These are phyloP conservation scores for Nephotettix cincticeps DNA, from an alignment of 1,140 invertebrate species.

Conservation along the genomic window DNA sequence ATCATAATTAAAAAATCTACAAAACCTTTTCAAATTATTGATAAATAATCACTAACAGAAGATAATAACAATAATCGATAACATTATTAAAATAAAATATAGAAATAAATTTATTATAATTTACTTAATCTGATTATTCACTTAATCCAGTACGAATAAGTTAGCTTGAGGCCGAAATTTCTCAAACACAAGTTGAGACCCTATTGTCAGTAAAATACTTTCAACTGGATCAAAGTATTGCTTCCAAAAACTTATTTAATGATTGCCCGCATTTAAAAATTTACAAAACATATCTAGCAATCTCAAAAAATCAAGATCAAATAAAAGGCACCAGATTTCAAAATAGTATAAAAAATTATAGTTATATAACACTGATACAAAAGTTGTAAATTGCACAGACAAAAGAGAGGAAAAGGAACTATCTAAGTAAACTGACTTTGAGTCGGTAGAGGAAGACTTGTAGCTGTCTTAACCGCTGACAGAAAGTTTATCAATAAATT, in stretches of 20 bases:
- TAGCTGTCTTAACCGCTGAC: background rate
- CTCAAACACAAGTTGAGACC: too few species aligned
- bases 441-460: slow-evolving; percentile 3
- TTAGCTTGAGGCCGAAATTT: too few species aligned
- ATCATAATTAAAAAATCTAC: slow-evolving; percentile 11
- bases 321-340: slow-evolving; percentile 21
- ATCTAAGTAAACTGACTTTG: background rate
- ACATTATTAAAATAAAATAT: background rate
- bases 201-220: too few species aligned
- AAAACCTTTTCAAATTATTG: background rate
- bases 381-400: slow-evolving; percentile 11
- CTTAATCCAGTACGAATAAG: too few species aligned
- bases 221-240: too few species aligned
- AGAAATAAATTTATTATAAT: background rate
- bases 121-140: slow-evolving; percentile 1
- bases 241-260: too few species aligned
- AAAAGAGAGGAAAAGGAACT: background rate
- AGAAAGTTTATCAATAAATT: background rate
- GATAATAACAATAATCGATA: slow-evolving; percentile 16
- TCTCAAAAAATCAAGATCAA: background rate
- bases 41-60: background rate
- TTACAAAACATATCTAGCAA: too few species aligned
- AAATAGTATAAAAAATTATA: background rate
- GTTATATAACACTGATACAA: background rate
- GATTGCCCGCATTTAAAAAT: too few species aligned